Evolutionary conservation across 23 tunicate species (phyloP).

Genomic region (Trididemnum miniatum): DNA sequence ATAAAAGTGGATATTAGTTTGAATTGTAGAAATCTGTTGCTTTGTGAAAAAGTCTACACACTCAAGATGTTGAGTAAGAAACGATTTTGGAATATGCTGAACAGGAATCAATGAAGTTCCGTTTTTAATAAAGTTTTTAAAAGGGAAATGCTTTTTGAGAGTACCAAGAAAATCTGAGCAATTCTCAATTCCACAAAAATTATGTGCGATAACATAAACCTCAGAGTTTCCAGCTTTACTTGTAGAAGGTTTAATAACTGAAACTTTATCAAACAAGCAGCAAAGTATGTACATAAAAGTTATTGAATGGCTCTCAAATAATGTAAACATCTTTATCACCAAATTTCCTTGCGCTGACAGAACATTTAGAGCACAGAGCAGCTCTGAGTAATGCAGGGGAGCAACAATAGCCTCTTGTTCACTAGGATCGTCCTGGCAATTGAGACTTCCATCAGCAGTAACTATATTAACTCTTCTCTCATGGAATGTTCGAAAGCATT

Average conservation of each 20-base stretch:
- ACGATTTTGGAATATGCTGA: conserved; percentile 32
- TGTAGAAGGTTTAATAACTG: conserved; percentile 74
- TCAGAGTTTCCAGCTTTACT: conserved; percentile 96
- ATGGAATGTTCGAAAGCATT: conserved; percentile 31
- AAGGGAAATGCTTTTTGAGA: conserved; percentile 36
- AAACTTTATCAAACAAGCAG: conserved; percentile 48
- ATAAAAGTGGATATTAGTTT: conserved; percentile 40
- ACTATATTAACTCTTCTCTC: conserved; percentile 28
- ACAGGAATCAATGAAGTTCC: conserved; percentile 8
- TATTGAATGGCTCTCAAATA: conserved; percentile 72
- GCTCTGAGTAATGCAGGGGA: conserved; percentile 59
- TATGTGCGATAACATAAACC: conserved; percentile 74
- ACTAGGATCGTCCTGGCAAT: conserved; percentile 67
- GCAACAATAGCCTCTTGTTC: conserved; percentile 70
- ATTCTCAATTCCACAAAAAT: conserved; percentile 41
- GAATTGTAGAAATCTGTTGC: conserved; percentile 42
- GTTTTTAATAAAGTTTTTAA: conserved; percentile 16
- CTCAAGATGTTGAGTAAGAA: conserved; percentile 41
- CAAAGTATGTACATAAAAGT: conserved; percentile 52
- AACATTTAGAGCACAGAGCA: conserved; percentile 39
- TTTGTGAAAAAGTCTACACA: conserved; percentile 46
- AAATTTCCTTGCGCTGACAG: conserved; percentile 59
- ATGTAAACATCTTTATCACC: conserved; percentile 81
- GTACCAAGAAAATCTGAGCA: neutral
- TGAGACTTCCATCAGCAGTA: conserved; percentile 88